Base-by-base conservation (phyloP, 2,888 invertebrate genomes). In the Agonopterix alstromeriana region DNA sequence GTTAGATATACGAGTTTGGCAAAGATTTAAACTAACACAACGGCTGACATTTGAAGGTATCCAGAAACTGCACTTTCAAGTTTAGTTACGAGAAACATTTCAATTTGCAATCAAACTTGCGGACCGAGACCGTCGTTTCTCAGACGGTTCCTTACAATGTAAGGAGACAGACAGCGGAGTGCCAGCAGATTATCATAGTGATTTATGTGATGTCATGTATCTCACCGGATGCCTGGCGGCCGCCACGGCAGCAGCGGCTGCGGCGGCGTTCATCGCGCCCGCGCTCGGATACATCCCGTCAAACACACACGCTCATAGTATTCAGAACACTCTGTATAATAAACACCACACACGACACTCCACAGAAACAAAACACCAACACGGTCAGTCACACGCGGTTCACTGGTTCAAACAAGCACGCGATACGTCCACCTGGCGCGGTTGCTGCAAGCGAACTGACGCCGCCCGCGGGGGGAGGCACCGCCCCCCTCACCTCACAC, bases 161-260 rank as follows among this genome's bases (percentile, higher is more conserved):
- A 50, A 40, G 27, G 27, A 27, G 50, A 45, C 17, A 42, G 45
- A 49, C 49, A 50, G 46, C 55, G 48, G 47, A 43, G 48, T 52
- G 44, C 27, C 27, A 27, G 53, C 48, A 53, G 56, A 56, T 58
- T 56, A 55, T 58, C 54, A 53, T 48, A 50, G 55, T 54, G 55
- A 58, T 52, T 55, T 58, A 58, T 61, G 55, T 63, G 60, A 56
- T 11, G 42, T 42, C 60, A 55, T 56, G 55, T 55, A 61, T 62
- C 93, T 94, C 90, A 95, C 95, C 93, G 95, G 95, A 91, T 95
- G 95, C 89, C 95, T 92, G 60, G 95, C 94, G 87, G 94, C 94
- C 86, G 94, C 94, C 79, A 93, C 94, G 73, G 93, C 95, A 77
- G 94, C 95, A 76, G 94, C 94, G 78, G 94, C 94, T 80, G 94